Conservation (phyloP, 2,113 vertebrate species). For the Chlorodrepanis virens region DNA sequence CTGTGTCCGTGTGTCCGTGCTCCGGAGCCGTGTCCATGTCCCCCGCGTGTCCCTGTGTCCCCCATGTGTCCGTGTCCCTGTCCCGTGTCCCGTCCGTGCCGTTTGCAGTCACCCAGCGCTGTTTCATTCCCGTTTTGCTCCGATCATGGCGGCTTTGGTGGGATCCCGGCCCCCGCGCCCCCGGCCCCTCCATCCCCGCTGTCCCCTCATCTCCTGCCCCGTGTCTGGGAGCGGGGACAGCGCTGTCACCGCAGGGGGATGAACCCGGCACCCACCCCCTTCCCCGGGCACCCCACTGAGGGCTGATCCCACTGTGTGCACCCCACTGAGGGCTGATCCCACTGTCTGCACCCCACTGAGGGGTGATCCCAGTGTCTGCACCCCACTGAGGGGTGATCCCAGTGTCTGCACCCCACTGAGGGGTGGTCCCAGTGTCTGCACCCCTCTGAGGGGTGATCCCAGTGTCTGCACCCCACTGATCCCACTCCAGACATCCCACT, state of each 20-base stretch:
- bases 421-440: too few relatives aligned
- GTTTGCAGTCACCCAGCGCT: neutral
- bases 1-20: neutral
- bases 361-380: too few relatives aligned
- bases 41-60: too few relatives aligned
- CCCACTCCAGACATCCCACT: neutral
- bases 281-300: neutral
- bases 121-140: neutral
- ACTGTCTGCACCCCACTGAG: too few relatives aligned
- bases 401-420: too few relatives aligned
- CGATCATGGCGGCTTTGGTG: neutral
- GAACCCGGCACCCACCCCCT: rapidly evolving
- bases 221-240: neutral
- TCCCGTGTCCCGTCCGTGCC: neutral
- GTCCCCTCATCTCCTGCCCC: too few relatives aligned
- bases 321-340: too few relatives aligned
- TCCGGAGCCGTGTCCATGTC: neutral
- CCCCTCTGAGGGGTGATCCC: too few relatives aligned
- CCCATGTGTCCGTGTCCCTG: neutral
- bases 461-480: too few relatives aligned
- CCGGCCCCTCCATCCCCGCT: too few relatives aligned
- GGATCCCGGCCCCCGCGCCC: neutral
- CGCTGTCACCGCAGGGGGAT: rapidly evolving
- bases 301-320: too few relatives aligned
- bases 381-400: neutral